Conservation (phyloP, 2,797 vertebrate genomes). For the Megaceryle alcyon region DNA sequence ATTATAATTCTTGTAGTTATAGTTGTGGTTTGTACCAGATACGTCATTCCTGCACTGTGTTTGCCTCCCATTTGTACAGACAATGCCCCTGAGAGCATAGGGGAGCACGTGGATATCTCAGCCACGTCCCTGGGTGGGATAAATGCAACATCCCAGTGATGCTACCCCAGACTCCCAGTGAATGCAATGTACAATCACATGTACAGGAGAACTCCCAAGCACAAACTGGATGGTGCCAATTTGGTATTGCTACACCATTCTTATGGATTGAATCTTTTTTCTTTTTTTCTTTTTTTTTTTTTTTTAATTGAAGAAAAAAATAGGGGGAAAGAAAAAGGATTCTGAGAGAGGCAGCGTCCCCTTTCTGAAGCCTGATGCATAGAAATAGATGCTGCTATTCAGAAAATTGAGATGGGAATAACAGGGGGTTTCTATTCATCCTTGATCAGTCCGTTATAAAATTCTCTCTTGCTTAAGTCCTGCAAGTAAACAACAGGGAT, state of each 20-base stretch:
- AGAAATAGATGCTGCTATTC: neutral
- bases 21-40: neutral
- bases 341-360: neutral
- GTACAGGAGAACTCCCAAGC: neutral
- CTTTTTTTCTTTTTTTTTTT: neutral
- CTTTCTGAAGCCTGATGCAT: neutral
- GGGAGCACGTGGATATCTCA: neutral
- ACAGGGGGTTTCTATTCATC: neutral
- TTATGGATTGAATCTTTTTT: neutral
- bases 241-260: neutral
- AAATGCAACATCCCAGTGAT: neutral
- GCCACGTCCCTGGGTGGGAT: neutral
- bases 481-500: neutral
- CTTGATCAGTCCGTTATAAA: neutral
- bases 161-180: accelerated
- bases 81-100: neutral
- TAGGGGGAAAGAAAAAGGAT: neutral
- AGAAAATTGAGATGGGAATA: neutral
- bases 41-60: neutral
- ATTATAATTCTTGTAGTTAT: neutral
- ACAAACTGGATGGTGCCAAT: neutral
- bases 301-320: neutral
- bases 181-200: neutral
- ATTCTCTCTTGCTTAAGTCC: neutral
- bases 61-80: neutral